Evolutionary conservation across 2,888 invertebrate genomes (phyloP).

Genomic region (Anagyrus pseudococci): DNA sequence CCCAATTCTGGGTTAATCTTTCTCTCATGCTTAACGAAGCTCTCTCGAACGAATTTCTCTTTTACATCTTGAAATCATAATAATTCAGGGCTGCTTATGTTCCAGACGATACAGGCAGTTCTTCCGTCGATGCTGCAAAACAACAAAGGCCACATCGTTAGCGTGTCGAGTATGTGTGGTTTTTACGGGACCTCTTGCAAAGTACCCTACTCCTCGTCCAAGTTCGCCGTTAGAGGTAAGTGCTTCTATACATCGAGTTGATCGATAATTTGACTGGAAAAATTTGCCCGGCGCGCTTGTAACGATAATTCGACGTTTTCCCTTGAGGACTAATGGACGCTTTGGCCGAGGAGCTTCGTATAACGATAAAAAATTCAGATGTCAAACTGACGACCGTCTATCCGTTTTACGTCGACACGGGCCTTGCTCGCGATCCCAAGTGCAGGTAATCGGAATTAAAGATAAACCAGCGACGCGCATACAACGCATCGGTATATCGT

Average conservation of each 20-base stretch:
- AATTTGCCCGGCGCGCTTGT: no score
- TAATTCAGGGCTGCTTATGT: no score
- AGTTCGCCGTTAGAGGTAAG: conserved; percentile 62
- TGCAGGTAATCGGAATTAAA: conserved; percentile 52
- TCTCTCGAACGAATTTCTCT: neutral
- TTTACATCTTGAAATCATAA: no score
- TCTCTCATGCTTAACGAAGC: neutral
- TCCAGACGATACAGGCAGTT: conserved; percentile 59
- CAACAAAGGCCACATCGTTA: conserved; percentile 60
- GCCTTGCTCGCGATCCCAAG: conserved; percentile 57
- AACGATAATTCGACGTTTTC: no score
- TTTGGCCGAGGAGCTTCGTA: conserved; percentile 50
- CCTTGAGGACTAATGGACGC: conserved; percentile 54
- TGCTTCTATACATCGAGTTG: neutral
- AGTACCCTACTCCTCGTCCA: conserved; percentile 62
- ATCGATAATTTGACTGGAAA: no score
- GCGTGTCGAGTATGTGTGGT: conserved; percentile 60
- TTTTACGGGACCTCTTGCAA: conserved; percentile 58
- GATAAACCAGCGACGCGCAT: neutral
- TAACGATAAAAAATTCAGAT: conserved; percentile 35
- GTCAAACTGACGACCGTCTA: conserved; percentile 66
- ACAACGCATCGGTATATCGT: no score
- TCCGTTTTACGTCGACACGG: conserved; percentile 65
- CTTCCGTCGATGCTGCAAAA: conserved; percentile 59
- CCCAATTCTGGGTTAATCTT: conserved; percentile 62